Evolutionary conservation across 1,140 invertebrate genomes (phyloP), one percentile per base, ranked within the genome.

Genomic region (Drosophila pachea): DNA sequence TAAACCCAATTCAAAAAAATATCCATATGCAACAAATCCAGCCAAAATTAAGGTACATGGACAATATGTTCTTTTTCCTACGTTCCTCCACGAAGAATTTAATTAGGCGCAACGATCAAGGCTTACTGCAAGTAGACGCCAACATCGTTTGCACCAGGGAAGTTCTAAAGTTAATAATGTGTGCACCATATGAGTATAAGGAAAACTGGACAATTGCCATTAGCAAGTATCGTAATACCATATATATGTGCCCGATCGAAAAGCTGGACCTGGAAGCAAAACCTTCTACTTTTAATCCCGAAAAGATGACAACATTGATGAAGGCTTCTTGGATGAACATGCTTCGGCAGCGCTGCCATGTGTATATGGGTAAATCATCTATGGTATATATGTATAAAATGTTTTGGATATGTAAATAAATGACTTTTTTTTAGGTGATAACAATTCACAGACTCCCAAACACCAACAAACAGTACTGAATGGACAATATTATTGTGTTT

Each of bases 131-230:
- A 1, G 8, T 68, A 4, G 50, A 76, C 5, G 48, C 35, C 1
- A 55, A 84, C 11, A 38, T 84, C n/a, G 58, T 83, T 1, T 84
- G 78, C 50, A 62, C 43, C 11, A 56, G 65, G 0, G 65, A 84
- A 7, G 54, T 76, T 6, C 36, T 83, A 16, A 60, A 64, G 32
- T 5, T 76, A n/a, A 52, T 83, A 6, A 73, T 84, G 79, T 52
- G 62, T 4, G 38, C 78, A 3, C 79, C 81, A 4, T 76, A 73
- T 38, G 72, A 84, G n/a, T n/a, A 33, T 12, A 59, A 45, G 4
- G 9, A 40, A 5, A 71, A 65, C n/a, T 83, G 76, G 76, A 60
- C 47, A 2, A 14, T 83, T 12, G 79, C 61, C 5, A 62, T 60
- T 0, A 60, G 64, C 31, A 74, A 58, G 6, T 83, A 66, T 38